These are phyloP conservation scores for Zaprionus lineosus DNA, from an alignment of 2,888 invertebrate genomes.

Conservation along the genomic window DNA sequence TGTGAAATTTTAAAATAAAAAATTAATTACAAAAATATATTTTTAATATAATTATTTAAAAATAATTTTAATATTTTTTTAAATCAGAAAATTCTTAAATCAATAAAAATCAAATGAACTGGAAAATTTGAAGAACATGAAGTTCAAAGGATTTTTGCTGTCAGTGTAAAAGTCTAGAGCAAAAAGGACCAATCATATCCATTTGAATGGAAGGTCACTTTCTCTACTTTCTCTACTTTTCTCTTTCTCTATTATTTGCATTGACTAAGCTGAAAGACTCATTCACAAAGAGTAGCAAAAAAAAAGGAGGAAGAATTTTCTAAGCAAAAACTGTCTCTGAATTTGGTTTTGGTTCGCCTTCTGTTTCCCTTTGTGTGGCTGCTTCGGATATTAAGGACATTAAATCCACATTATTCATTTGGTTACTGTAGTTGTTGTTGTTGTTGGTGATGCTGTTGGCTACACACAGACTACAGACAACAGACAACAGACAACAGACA, in stretches of 20 bases:
- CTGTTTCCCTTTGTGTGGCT: constrained; percentile 55
- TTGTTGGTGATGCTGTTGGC: constrained; percentile 5
- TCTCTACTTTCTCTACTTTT: too few relatives aligned
- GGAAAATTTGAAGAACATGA: too few relatives aligned
- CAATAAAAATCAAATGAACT: too few relatives aligned
- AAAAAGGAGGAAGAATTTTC: constrained; percentile 10
- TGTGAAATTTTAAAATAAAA: background rate
- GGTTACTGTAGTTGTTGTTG: constrained; percentile 24
- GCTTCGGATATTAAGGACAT: constrained; percentile 69
- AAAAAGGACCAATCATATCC: too few relatives aligned
- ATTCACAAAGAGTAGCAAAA: constrained; percentile 5
- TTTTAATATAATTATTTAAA: too few relatives aligned
- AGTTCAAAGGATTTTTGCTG: too few relatives aligned
- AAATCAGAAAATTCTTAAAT: too few relatives aligned
- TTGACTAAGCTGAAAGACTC: background rate
- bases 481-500: constrained; percentile 17
- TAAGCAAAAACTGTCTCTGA: constrained; percentile 47
- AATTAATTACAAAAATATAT: background rate
- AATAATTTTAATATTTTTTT: too few relatives aligned
- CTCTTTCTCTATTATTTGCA: too few relatives aligned
- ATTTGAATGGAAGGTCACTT: too few relatives aligned
- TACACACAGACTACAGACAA: constrained; percentile 18
- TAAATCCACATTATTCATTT: constrained; percentile 73
- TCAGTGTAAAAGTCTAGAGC: too few relatives aligned
- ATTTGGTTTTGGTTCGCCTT: constrained; percentile 40